Evolutionary conservation across 2,888 invertebrate species (phyloP).

Genomic region (Stenodema calcarata): DNA sequence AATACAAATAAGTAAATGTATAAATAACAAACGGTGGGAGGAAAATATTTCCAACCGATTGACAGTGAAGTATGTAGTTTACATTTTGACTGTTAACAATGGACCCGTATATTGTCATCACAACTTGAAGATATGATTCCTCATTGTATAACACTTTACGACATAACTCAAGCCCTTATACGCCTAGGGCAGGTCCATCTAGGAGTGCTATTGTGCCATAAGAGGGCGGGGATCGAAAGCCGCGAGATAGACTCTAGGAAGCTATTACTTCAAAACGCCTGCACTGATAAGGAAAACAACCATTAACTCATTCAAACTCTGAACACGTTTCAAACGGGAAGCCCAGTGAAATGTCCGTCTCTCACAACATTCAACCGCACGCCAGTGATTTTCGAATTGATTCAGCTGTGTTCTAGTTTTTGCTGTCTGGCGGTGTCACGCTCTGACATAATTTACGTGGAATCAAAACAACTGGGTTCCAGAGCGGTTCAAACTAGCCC

Average conservation of each 20-base stretch:
- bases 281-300: conserved; percentile 37
- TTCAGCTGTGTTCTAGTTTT: background rate
- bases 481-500: no score
- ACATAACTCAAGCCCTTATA: conserved; percentile 5
- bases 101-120: conserved; percentile 6
- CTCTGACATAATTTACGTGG: background rate
- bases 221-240: background rate
- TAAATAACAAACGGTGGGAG: no score
- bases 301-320: conserved; percentile 17
- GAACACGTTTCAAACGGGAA: conserved; percentile 18
- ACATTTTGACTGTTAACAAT: conserved; percentile 5
- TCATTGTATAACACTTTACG: background rate
- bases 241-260: background rate
- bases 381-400: background rate
- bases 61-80: background rate
- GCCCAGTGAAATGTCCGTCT: background rate
- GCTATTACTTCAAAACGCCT: conserved; percentile 4
- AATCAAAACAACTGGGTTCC: background rate
- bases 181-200: background rate
- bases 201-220: background rate
- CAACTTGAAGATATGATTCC: background rate
- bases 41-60: no score
- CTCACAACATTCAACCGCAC: background rate
- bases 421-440: background rate
- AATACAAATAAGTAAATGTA: no score